Evolutionary conservation across 2,113 vertebrate species (phyloP).

Genomic region (Hyperopisus bebe): DNA sequence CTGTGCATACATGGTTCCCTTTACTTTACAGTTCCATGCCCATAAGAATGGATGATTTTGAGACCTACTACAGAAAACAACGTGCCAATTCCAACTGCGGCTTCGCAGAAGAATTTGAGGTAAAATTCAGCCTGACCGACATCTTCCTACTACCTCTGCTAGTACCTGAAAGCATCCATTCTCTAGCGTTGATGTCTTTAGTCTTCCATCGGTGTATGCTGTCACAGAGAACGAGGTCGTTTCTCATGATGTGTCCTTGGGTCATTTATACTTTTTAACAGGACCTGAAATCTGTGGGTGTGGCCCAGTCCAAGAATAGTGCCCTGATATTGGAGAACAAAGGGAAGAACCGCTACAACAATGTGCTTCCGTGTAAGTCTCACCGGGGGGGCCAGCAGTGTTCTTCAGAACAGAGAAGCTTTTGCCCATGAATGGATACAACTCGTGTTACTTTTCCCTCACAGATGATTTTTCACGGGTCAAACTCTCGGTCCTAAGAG

Average conservation of each 20-base stretch:
- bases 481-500: conserved; percentile 72
- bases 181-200: neutral
- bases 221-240: neutral
- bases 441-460: conserved; percentile 17
- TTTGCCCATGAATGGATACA: no score
- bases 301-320: conserved; percentile 67
- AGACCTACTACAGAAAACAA: conserved; percentile 81
- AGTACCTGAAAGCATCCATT: neutral
- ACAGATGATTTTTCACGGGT: conserved; percentile 89
- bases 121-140: conserved; percentile 37
- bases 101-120: conserved; percentile 94
- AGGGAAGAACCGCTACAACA: conserved; percentile 92
- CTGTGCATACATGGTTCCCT: neutral
- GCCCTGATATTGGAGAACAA: conserved; percentile 78
- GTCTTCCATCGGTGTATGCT: neutral
- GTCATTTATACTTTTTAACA: conserved; percentile 39
- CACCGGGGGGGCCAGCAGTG: neutral
- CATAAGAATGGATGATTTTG: conserved; percentile 76
- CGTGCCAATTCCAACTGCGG: conserved; percentile 88
- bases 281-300: conserved; percentile 80
- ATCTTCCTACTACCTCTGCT: neutral
- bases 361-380: conserved; percentile 89
- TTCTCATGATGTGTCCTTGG: neutral
- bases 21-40: conserved; percentile 46
- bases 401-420: neutral